Evolutionary conservation across 92 coral and sea anemone genomes (phyloP).

Genomic region (Palythoa heliodiscus): DNA sequence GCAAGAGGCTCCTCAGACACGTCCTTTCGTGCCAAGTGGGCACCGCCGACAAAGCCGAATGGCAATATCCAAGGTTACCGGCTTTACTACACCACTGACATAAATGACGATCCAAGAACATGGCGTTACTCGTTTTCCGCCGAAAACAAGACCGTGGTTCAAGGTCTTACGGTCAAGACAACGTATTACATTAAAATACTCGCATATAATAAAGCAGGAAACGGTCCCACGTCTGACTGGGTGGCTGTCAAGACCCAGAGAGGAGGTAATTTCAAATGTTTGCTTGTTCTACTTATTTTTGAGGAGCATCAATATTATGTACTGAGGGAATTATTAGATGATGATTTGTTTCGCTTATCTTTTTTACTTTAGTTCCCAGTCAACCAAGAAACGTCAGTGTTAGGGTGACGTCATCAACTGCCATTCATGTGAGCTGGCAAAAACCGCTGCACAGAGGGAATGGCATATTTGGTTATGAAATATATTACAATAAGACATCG

Average conservation of each 20-base stretch:
- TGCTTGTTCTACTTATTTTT: not conserved
- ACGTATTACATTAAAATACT: constrained; percentile 66
- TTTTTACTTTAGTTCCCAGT: constrained; percentile 76
- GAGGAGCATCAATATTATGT: too few relatives aligned
- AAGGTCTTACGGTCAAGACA: constrained; percentile 55
- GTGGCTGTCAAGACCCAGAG: constrained; percentile 78
- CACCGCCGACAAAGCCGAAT: constrained; percentile 82
- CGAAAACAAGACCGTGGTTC: constrained; percentile 57
- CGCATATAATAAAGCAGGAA: constrained; percentile 71
- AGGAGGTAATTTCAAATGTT: constrained; percentile 70
- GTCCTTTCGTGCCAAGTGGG: constrained; percentile 83
- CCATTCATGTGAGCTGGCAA: constrained; percentile 76
- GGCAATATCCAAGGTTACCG: constrained; percentile 76
- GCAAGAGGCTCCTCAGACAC: constrained; percentile 73
- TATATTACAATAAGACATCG: constrained; percentile 82
- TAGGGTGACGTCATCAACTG: constrained; percentile 68
- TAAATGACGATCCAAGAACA: constrained; percentile 40
- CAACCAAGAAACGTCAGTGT: constrained; percentile 71
- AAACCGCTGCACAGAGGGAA: constrained; percentile 78
- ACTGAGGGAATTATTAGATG: too few relatives aligned
- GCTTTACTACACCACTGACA: constrained; percentile 70
- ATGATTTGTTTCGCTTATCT: not conserved
- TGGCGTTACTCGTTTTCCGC: constrained; percentile 70
- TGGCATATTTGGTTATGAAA: constrained; percentile 88
- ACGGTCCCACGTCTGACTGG: constrained; percentile 75